A percentile compares a stretch with the other conserved stretches of the same genome.
phyloP scores from a whole-genome alignment of 1,140 invertebrate genomes.

The Ridgeia piscesae region DNA sequence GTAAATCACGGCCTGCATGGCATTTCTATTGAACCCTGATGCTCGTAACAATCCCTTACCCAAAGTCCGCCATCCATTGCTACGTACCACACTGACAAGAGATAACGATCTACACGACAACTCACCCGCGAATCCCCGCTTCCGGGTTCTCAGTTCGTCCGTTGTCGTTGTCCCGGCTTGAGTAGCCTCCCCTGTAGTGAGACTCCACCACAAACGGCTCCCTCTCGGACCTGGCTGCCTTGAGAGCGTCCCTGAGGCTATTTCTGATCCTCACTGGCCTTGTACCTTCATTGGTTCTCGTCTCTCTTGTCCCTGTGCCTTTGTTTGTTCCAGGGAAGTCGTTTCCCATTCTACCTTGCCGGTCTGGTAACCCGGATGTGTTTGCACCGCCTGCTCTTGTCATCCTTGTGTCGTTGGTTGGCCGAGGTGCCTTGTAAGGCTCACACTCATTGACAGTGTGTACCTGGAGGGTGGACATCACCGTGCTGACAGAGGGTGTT shows the following conservation, averaged over 20 bases:
- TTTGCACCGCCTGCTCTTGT: background rate
- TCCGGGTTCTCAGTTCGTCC: background rate
- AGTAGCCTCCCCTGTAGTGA: background rate
- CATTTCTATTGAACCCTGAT: background rate
- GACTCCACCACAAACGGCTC: background rate
- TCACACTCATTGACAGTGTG: background rate
- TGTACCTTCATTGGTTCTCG: background rate
- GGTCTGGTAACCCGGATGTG: background rate
- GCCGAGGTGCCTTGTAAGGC: background rate
- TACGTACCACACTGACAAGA: background rate
- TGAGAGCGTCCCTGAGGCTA: background rate
- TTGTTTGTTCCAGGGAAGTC: background rate
- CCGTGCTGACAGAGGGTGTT: background rate
- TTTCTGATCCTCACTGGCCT: background rate
- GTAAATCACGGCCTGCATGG: background rate
- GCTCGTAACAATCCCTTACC: background rate
- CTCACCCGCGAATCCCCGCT: background rate
- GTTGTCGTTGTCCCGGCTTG: background rate
- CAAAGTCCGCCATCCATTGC: background rate
- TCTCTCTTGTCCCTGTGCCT: background rate
- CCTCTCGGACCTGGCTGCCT: background rate
- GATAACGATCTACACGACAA: background rate
- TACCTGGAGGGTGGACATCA: background rate
- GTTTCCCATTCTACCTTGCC: background rate
- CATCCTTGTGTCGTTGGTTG: background rate